phyloP scores from a whole-genome alignment of 2,797 vertebrate species.

The Enteromius fasciolatus region DNA sequence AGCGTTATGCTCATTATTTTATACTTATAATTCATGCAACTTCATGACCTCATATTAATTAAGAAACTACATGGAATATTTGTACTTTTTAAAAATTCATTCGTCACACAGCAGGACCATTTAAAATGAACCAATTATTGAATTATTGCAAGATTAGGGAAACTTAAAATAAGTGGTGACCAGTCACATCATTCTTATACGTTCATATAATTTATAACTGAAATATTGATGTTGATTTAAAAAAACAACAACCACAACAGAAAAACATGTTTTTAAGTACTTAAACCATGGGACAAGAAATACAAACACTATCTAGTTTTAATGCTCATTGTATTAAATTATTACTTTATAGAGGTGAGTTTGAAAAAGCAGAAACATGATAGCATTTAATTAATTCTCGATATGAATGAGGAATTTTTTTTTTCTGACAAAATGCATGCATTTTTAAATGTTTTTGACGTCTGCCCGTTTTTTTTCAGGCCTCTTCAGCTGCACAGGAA shows the following conservation, averaged over 20 bases:
- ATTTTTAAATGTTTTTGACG: not conserved
- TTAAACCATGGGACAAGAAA: not conserved
- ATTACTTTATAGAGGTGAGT: not conserved
- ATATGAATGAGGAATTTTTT: not conserved
- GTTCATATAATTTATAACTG: not conserved
- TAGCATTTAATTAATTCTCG: not conserved
- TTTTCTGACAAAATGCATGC: not conserved
- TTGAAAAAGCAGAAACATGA: not conserved
- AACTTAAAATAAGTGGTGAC: not conserved
- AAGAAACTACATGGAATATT: slow-evolving; percentile 13
- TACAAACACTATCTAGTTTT: not conserved
- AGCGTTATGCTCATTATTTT: not conserved
- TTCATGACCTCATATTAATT: slow-evolving; percentile 1
- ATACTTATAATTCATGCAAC: not conserved
- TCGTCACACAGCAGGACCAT: not conserved
- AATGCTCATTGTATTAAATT: not conserved
- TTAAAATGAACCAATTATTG: not conserved
- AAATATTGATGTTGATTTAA: not conserved
- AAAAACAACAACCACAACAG: not conserved
- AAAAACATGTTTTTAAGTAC: not conserved
- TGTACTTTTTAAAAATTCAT: not conserved
- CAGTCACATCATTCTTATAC: not conserved
- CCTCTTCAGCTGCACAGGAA: not conserved
- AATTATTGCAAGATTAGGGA: not conserved
- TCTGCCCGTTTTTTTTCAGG: not conserved